phyloP scores from a whole-genome alignment of 2,888 invertebrate genomes.

The Limenitis camilla region DNA sequence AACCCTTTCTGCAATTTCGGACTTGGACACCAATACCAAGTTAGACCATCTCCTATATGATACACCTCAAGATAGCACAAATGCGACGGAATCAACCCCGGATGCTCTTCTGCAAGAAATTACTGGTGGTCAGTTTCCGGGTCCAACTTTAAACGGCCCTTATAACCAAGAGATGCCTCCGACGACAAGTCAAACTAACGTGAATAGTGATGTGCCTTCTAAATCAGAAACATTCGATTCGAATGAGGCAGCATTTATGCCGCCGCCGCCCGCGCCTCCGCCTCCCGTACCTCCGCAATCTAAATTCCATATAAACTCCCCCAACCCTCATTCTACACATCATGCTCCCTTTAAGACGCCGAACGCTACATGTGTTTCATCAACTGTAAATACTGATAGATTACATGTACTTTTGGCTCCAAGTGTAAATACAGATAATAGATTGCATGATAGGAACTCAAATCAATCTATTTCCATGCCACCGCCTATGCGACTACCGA shows the following conservation, averaged over 20 bases:
- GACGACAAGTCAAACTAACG: constrained; percentile 25
- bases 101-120: constrained; percentile 43
- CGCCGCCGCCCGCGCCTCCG: constrained; percentile 48
- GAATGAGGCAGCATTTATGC: constrained; percentile 49
- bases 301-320: constrained; percentile 31
- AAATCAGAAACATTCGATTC: constrained; percentile 29
- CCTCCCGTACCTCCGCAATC: constrained; percentile 41
- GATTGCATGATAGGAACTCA: constrained; percentile 17
- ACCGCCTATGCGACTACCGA: constrained; percentile 52
- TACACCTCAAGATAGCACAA: constrained; percentile 24
- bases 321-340: constrained; percentile 28
- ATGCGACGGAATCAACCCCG: constrained; percentile 32
- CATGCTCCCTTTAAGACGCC: constrained; percentile 40
- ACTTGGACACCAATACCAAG: constrained; percentile 56
- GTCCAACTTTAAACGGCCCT: constrained; percentile 37
- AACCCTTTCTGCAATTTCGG: constrained; percentile 53
- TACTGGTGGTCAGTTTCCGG: constrained; percentile 41
- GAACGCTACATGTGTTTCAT: constrained; percentile 29
- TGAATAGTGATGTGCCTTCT: constrained; percentile 38
- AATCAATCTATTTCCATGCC: constrained; percentile 44
- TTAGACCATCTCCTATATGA: constrained; percentile 51
- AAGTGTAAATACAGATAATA: constrained; percentile 21
- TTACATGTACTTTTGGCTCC: constrained; percentile 11
- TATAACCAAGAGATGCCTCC: constrained; percentile 32
- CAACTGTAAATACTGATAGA: constrained; percentile 24